Conservation (phyloP, 2,888 invertebrate genomes). For the Drosophila anomalata region DNA sequence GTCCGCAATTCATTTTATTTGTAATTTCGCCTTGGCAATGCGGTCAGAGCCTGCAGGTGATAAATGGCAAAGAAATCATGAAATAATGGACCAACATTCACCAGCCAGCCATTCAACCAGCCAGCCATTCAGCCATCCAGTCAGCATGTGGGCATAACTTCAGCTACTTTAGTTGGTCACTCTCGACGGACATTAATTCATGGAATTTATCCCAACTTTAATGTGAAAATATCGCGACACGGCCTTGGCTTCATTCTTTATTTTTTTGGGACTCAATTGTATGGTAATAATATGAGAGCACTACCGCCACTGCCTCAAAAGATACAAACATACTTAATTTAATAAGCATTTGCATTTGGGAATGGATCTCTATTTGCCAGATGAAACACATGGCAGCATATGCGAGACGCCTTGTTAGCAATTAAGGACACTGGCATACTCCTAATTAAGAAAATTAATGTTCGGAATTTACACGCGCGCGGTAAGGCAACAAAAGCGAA, state of each 20-base stretch:
- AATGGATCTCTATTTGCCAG: constrained; percentile 27
- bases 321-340: constrained; percentile 67
- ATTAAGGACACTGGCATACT: constrained; percentile 73
- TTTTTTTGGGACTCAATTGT: constrained; percentile 31
- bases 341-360: constrained; percentile 69
- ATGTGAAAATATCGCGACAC: constrained; percentile 11
- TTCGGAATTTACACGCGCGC: constrained; percentile 65
- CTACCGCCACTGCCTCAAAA: constrained; percentile 8
- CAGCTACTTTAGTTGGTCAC: constrained; percentile 30
- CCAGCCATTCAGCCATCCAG: constrained; percentile 35
- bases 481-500: constrained; percentile 53
- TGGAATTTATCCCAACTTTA: not conserved
- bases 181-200: not conserved
- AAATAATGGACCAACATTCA: constrained; percentile 75
- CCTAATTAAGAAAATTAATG: constrained; percentile 79
- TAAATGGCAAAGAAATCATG: constrained; percentile 71
- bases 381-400: constrained; percentile 61
- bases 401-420: constrained; percentile 69
- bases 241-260: not conserved
- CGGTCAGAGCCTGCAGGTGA: constrained; percentile 64
- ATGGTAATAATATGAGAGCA: constrained; percentile 37
- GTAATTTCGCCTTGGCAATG: constrained; percentile 55
- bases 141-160: constrained; percentile 52
- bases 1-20: constrained; percentile 52
- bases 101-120: constrained; percentile 39